phyloP scores from a whole-genome alignment of 37 sponge, comb jelly and placozoan genomes.

The Bolinopsis microptera region DNA sequence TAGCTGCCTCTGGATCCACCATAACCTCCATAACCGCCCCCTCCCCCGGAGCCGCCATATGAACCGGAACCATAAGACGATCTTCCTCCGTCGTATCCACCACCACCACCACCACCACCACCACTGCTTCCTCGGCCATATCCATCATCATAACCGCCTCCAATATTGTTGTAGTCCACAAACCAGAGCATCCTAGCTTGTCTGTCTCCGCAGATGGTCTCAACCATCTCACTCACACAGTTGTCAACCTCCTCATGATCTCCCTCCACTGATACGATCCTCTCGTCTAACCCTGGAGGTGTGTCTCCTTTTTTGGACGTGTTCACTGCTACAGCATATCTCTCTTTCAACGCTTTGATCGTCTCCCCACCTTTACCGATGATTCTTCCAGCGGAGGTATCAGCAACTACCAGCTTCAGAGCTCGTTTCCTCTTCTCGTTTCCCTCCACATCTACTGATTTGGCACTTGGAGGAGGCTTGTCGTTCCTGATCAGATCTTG shows the following conservation, averaged over 20 bases:
- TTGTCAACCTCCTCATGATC: constrained; percentile 33
- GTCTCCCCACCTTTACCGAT: constrained; percentile 55
- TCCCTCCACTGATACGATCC: constrained; percentile 49
- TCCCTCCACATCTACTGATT: constrained; percentile 63
- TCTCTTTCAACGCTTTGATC: constrained; percentile 31
- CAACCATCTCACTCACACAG: constrained; percentile 22
- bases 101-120: constrained; percentile 24
- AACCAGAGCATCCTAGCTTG: constrained; percentile 62
- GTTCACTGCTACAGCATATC: constrained; percentile 24
- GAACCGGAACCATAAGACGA: not conserved
- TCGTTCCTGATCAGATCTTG: constrained; percentile 63
- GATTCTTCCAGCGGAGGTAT: constrained; percentile 31
- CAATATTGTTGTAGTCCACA: constrained; percentile 61
- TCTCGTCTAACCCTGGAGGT: constrained; percentile 25
- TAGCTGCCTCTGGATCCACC: constrained; percentile 34
- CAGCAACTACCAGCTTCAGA: constrained; percentile 54
- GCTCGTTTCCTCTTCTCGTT: constrained; percentile 63
- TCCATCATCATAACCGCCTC: constrained; percentile 9
- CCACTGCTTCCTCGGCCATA: not conserved
- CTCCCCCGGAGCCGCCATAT: not conserved
- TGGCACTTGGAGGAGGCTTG: constrained; percentile 64
- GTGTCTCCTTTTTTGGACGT: constrained; percentile 26
- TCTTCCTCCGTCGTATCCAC: constrained; percentile 29
- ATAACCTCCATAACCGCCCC: not conserved
- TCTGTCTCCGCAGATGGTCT: constrained; percentile 56